These are phyloP conservation scores for Potamarius usumacintae DNA, from an alignment of 2,113 vertebrate genomes.

Conservation along the genomic window DNA sequence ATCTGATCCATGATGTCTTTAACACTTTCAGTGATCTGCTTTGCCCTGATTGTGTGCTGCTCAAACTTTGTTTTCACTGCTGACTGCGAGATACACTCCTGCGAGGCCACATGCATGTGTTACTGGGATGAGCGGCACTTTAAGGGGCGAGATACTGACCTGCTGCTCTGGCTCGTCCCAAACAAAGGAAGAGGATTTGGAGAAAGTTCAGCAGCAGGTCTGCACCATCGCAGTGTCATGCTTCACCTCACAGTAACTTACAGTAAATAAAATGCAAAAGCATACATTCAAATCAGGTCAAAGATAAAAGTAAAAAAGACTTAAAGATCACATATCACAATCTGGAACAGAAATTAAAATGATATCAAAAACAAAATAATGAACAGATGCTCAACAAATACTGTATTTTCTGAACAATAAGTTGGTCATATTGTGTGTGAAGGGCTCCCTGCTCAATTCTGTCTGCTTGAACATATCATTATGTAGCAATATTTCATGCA, in stretches of 20 bases:
- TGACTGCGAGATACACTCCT: conserved; percentile 99
- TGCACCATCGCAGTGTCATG: conserved; percentile 59
- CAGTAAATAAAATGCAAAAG: conserved; percentile 4
- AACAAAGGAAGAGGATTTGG: conserved; percentile 49
- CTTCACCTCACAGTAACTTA: conserved; percentile 76
- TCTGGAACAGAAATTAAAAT: conserved; percentile 21
- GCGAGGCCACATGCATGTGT: conserved; percentile 80
- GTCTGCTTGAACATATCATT: neutral
- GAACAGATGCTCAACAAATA: neutral
- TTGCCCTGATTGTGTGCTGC: conserved; percentile 99
- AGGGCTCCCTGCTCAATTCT: neutral
- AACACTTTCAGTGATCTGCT: conserved; percentile 96
- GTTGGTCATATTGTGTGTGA: neutral
- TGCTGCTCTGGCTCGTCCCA: conserved; percentile 67
- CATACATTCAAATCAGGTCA: conserved; percentile 22
- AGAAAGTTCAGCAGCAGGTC: conserved; percentile 71
- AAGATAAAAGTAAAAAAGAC: neutral
- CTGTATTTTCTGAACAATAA: conserved; percentile 16
- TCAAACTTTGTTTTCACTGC: conserved; percentile 99
- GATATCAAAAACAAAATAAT: conserved; percentile 34
- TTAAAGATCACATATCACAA: neutral
- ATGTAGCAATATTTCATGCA: neutral
- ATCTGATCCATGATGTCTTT: conserved; percentile 94
- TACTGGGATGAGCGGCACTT: conserved; percentile 67
- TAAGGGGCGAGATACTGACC: conserved; percentile 69